Evolutionary conservation across 1,140 invertebrate species (phyloP).

Genomic region (Tetragonula clypearis): DNA sequence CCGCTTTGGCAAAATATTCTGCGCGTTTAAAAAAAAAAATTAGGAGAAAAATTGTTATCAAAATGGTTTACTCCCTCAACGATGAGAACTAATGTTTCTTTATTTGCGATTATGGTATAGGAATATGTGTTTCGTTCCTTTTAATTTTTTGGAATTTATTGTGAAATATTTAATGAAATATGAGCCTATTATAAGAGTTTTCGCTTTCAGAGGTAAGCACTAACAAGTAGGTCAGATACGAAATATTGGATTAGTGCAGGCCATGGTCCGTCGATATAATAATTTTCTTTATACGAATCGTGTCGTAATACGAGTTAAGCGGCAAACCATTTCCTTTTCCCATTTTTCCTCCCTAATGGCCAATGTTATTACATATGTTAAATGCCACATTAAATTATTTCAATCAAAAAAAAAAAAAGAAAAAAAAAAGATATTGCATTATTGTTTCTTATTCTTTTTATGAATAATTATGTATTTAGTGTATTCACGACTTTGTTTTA

Average conservation of each 20-base stretch:
- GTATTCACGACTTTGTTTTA: background rate
- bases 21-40: background rate
- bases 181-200: constrained; percentile 48
- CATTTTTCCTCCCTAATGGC: background rate
- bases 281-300: constrained; percentile 13
- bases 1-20: background rate
- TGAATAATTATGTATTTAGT: background rate
- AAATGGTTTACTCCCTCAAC: too few relatives aligned
- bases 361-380: background rate
- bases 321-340: background rate
- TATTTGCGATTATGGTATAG: background rate
- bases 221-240: constrained; percentile 54
- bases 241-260: constrained; percentile 53
- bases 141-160: constrained; percentile 10
- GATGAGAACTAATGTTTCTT: background rate
- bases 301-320: background rate
- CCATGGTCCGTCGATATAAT: constrained; percentile 14
- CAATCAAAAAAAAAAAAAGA: background rate
- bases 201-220: constrained; percentile 35
- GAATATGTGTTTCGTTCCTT: background rate
- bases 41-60: too few relatives aligned
- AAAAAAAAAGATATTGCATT: background rate
- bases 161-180: constrained; percentile 34
- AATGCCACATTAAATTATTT: background rate
- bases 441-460: background rate